Percentiles rank a stretch among this genome's conserved stretches.
These are phyloP conservation scores for Xenopus petersii DNA, from an alignment of 2,797 vertebrate genomes.

Conservation along the genomic window DNA sequence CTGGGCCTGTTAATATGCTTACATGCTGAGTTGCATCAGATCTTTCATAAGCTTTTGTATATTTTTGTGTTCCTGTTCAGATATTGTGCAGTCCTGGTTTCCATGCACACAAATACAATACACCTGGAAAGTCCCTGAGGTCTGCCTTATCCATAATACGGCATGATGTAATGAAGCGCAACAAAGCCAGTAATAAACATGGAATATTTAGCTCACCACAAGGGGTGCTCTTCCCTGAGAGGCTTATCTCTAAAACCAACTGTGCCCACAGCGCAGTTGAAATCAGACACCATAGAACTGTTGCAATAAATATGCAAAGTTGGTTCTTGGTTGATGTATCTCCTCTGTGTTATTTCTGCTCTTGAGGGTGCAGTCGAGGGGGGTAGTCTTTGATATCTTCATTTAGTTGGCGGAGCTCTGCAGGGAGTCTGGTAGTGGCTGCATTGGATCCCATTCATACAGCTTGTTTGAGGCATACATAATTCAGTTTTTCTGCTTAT, in stretches of 20 bases:
- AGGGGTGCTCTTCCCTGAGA: background rate
- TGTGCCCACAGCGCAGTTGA: background rate
- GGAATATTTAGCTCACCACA: background rate
- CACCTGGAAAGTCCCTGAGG: constrained; percentile 3
- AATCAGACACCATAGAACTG: background rate
- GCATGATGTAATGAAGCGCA: constrained; percentile 37
- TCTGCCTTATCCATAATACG: background rate
- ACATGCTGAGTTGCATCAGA: background rate
- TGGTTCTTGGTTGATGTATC: too few relatives aligned
- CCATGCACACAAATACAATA: background rate
- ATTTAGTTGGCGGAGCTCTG: too few relatives aligned
- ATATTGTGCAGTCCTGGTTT: background rate
- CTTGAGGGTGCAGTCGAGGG: too few relatives aligned
- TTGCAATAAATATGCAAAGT: background rate
- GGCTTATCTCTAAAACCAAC: background rate
- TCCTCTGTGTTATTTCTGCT: too few relatives aligned
- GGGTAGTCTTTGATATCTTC: too few relatives aligned
- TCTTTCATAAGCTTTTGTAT: background rate
- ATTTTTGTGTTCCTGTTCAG: background rate
- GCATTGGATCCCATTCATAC: too few relatives aligned
- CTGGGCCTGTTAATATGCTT: background rate
- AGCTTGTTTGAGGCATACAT: too few relatives aligned
- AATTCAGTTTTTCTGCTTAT: too few relatives aligned
- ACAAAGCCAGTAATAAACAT: background rate
- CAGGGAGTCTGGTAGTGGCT: too few relatives aligned